Base-by-base conservation (phyloP, 2,113 vertebrate genomes). In the Drymodes brunneopygia region DNA sequence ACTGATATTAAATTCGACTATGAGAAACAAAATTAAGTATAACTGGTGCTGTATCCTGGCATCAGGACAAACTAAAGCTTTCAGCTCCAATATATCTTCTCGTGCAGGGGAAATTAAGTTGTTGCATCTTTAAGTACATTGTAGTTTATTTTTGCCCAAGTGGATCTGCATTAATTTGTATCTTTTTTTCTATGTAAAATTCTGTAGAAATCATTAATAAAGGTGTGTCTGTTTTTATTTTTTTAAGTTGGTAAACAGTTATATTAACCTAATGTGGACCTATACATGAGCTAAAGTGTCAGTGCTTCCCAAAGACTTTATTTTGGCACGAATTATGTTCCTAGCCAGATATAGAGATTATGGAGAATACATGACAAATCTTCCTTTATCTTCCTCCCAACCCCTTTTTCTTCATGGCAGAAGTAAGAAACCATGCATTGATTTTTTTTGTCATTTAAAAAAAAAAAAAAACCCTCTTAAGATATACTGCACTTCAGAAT, bases 61-160 rank as follows among this genome's bases (percentile, higher is more conserved):
- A 97, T 98, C 97, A 97, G 96, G 95, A 97, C 96, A 98, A 97
- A 98, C 96, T 97, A 98, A 97, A 98, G 98, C 98, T 98, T 98
- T 98, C 91, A 96, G 98, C 97, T 98, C 98, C 97, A 97, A 91
- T 94, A 90, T 97, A 97, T 98, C 96, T 95, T 98, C 97, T 98
- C 97, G 97, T 98, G 98, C 98, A 98, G 98, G 98, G 98, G 97
- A 98, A 98, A 98, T 98, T 97, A 97, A 98, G 97, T 97, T 97
- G 98, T 97, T 77, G 97, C 96, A 97, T 98, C 98, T 98, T 97
- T 97, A 96, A 95, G 95, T 98, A 98, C 97, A 78, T 95, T 97
- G 97, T 97, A 96, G 89, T 91, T 97, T 97, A 90, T 97, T 96
- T 98, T 98, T 96, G 90, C 98, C 97, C 97, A 93, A 80, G 92